Base-by-base conservation (phyloP, 2,888 invertebrate genomes). In the Leucophenga maculata region DNA sequence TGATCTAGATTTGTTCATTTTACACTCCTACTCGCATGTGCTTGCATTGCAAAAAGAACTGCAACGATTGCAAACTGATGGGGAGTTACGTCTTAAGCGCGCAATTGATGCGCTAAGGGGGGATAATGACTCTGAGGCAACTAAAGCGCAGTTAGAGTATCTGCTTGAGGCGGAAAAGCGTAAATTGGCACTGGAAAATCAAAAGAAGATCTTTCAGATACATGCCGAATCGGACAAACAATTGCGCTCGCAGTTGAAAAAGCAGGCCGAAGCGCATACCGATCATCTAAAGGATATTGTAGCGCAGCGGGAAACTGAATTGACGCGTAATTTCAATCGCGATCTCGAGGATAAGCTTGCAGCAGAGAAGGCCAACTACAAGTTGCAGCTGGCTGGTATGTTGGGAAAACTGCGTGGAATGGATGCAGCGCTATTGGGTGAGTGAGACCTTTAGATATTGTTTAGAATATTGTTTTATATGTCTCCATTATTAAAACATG, bases 201-300 rank as follows among this genome's bases (percentile, higher is more conserved):
- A 93, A 74, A 93, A 92, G 79, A 93, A 87, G 78, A 89, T 92
- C 72, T 88, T 94, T 69, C 89, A 91, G 81, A 89, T 94, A 52
- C 91, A 92, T 78, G 90, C 91, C 0, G 92, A 93, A 59, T 90
- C 93, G 31, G 94, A 97, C 83, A 90, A 91, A 62, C 93, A 94
- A 72, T 88, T 97, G 69, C 92, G 94, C 57, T 91, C 92, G 14
- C 94, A 96, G 81, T 87, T 99, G 71, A 94, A 94, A 85, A 91
- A 94, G 66, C 97, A 97, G 83, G 92, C 94, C 1, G 95, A 96
- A 80, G 93, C 96, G 0, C 97, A 97, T 87, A 91, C 93, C 64
- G 97, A 97, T 85, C 93, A 95, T 75, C 86, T 95, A 71, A 91
- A 91, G 55, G 95, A 95, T 79, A 93, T 93, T 0, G 89, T 98